Conservation (phyloP, 2,888 invertebrate genomes). For the Schizotus pectinicornis region DNA sequence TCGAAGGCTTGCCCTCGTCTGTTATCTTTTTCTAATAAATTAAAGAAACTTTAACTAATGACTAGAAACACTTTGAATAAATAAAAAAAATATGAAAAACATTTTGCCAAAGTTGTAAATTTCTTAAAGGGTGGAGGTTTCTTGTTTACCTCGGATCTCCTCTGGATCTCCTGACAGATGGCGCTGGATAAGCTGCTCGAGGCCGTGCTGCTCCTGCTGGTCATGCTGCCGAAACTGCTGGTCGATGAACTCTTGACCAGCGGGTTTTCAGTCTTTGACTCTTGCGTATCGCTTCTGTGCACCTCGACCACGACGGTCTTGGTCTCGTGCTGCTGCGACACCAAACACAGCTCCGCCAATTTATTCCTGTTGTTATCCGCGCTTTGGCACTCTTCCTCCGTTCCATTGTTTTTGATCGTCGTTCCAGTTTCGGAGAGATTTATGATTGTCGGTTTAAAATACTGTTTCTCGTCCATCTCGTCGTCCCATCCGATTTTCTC, state of each 20-base stretch:
- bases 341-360: conserved; percentile 57
- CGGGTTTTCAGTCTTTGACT: conserved; percentile 40
- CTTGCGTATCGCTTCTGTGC: conserved; percentile 63
- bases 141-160: conserved; percentile 67
- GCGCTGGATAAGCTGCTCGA: conserved; percentile 69
- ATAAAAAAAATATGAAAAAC: no score
- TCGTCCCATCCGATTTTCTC: conserved; percentile 64
- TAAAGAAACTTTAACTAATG: not conserved
- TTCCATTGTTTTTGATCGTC: conserved; percentile 68
- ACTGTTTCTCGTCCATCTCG: conserved; percentile 63
- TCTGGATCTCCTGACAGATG: conserved; percentile 72
- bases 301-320: conserved; percentile 80
- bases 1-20: conserved; percentile 47
- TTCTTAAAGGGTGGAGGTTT: not conserved
- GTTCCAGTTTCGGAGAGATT: conserved; percentile 75
- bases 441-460: conserved; percentile 74
- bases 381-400: conserved; percentile 54
- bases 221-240: conserved; percentile 52
- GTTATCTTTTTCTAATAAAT: conserved; percentile 47
- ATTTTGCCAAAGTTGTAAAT: no score
- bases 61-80: not conserved
- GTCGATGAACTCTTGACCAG: conserved; percentile 55
- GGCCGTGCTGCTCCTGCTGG: conserved; percentile 54
- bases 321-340: conserved; percentile 59
- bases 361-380: conserved; percentile 52